Evolutionary conservation across 53 echinoderm and acorn worm genomes (phyloP).

Genomic region (Hippasteria phrygiana): DNA sequence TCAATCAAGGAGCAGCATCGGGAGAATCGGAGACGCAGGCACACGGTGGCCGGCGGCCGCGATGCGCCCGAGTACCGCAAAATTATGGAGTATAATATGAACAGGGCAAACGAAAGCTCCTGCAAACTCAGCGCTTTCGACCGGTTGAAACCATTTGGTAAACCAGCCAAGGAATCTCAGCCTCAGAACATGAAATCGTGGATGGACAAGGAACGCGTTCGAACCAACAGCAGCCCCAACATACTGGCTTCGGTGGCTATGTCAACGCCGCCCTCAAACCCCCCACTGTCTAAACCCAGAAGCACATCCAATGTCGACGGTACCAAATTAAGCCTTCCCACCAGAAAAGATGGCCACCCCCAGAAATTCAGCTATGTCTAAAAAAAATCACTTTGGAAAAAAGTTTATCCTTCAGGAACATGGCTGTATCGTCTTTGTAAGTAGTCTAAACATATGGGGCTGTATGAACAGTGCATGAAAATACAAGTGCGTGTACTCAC

Average conservation of each 20-base stretch:
- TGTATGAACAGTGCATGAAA: no score
- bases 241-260: conserved; percentile 43
- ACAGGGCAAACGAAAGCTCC: not conserved
- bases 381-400: conserved; percentile 6
- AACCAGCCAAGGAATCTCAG: conserved; percentile 64
- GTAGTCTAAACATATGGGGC: no score
- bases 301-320: conserved; percentile 29
- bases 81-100: conserved; percentile 69
- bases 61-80: conserved; percentile 78
- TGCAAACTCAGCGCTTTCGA: conserved; percentile 82
- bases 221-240: conserved; percentile 79
- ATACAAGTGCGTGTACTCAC: no score
- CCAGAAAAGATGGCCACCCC: conserved; percentile 31
- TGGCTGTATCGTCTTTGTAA: not conserved
- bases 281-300: conserved; percentile 3
- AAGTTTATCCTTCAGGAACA: not conserved
- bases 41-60: conserved; percentile 85
- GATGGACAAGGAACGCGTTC: conserved; percentile 73
- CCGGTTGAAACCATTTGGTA: conserved; percentile 80
- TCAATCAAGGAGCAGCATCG: conserved; percentile 83
- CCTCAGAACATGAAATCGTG: conserved; percentile 79
- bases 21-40: conserved; percentile 81
- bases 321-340: conserved; percentile 15
- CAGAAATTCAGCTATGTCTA: conserved; percentile 60
- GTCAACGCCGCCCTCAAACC: conserved; percentile 16